Percentiles rank a stretch among this genome's conserved stretches.
Evolutionary conservation across 2,113 vertebrate species (phyloP).

Genomic region (Brachirus orientalis): DNA sequence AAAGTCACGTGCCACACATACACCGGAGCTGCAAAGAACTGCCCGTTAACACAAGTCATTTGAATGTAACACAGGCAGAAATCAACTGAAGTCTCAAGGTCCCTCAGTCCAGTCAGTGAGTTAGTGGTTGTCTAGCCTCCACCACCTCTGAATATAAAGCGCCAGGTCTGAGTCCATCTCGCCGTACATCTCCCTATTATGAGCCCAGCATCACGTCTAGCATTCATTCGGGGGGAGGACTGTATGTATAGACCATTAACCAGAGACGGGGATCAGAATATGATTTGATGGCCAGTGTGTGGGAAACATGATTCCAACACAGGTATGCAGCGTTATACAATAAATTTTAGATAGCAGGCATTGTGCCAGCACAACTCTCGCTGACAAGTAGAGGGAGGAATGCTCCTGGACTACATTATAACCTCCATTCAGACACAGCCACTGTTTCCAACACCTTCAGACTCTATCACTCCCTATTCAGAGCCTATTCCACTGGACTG

Average conservation of each 20-base stretch:
- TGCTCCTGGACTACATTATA: slow-evolving; percentile 68
- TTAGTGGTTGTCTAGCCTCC: slow-evolving; percentile 46
- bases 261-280: slow-evolving; percentile 35
- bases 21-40: slow-evolving; percentile 27
- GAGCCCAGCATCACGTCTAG: slow-evolving; percentile 23
- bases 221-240: slow-evolving; percentile 30
- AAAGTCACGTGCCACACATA: slow-evolving; percentile 7
- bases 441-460: slow-evolving; percentile 64
- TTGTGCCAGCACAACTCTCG: slow-evolving; percentile 45
- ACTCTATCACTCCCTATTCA: slow-evolving; percentile 75
- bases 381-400: slow-evolving; percentile 62
- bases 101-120: slow-evolving; percentile 41
- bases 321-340: slow-evolving; percentile 38
- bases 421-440: slow-evolving; percentile 57
- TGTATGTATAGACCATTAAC: slow-evolving; percentile 56
- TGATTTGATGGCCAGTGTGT: slow-evolving; percentile 41
- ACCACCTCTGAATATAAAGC: slow-evolving; percentile 64
- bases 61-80: slow-evolving; percentile 52
- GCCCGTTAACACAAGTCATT: slow-evolving; percentile 50
- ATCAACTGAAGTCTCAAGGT: slow-evolving; percentile 41
- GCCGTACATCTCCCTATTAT: slow-evolving; percentile 20
- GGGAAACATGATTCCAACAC: slow-evolving; percentile 37
- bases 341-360: slow-evolving; percentile 59
- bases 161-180: slow-evolving; percentile 9
- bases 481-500: slow-evolving; percentile 55